Conservation (phyloP, 2,113 vertebrate genomes). For the Pelvicachromis taeniatus region DNA sequence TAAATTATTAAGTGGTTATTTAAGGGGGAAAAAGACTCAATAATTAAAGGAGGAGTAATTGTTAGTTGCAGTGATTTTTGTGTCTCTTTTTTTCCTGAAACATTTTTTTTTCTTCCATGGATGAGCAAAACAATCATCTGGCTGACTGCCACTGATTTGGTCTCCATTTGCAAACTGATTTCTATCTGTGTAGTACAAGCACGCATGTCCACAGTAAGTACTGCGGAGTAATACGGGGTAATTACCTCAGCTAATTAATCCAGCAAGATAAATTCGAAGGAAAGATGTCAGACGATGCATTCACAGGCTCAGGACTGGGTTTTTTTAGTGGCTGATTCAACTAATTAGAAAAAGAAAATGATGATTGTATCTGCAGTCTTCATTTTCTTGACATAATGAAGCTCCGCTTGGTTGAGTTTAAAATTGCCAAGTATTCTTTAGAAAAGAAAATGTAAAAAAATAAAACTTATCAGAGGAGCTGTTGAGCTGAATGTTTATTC, state of each 20-base stretch:
- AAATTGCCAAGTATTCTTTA: not conserved
- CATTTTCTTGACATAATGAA: not conserved
- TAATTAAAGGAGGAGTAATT: not conserved
- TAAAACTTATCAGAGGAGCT: not conserved
- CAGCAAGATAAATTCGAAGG: slow-evolving; percentile 5
- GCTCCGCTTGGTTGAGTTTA: not conserved
- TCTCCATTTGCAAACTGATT: slow-evolving; percentile 14
- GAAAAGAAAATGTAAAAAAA: not conserved
- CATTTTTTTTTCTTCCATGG: not conserved
- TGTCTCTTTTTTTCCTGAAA: not conserved
- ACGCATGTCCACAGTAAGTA: not conserved
- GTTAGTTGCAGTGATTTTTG: not conserved
- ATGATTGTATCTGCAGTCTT: slow-evolving; percentile 22
- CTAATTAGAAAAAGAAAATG: slow-evolving; percentile 8
- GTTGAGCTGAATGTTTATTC: not conserved
- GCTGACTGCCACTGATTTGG: slow-evolving; percentile 18
- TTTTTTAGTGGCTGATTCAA: not conserved
- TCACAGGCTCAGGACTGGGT: not conserved
- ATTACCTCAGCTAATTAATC: slow-evolving; percentile 48
- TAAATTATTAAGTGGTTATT: not conserved
- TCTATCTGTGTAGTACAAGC: not conserved
- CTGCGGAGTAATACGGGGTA: not conserved
- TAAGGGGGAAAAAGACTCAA: not conserved
- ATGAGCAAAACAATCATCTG: slow-evolving; percentile 16
- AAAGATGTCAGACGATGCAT: slow-evolving; percentile 8